These are phyloP conservation scores for Sesia bembeciformis DNA, from an alignment of 2,888 invertebrate species.

Conservation along the genomic window DNA sequence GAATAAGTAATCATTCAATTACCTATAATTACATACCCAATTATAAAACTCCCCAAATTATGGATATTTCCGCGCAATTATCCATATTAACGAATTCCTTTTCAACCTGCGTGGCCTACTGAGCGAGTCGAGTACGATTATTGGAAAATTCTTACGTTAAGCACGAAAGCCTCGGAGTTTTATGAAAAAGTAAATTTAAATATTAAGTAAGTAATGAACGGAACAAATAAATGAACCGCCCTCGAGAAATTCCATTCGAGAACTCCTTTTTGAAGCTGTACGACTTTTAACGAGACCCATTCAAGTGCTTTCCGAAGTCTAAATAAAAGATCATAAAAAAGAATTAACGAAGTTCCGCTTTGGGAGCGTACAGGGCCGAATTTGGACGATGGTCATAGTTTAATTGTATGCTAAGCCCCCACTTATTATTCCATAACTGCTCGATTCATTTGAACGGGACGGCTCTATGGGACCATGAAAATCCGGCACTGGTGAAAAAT, in stretches of 20 bases:
- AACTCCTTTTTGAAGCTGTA: conserved; percentile 39
- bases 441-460: conserved; percentile 26
- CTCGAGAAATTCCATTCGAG: conserved; percentile 36
- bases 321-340: conserved; percentile 61
- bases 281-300: conserved; percentile 60
- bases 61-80: no score
- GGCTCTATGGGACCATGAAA: conserved; percentile 5
- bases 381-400: conserved; percentile 18
- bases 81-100: no score
- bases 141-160: conserved; percentile 45
- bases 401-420: conserved; percentile 51
- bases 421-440: conserved; percentile 49
- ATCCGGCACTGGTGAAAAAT: conserved; percentile 22
- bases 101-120: no score
- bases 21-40: no score
- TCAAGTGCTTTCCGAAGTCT: conserved; percentile 55
- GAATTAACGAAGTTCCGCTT: conserved; percentile 39
- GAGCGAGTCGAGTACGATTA: conserved; percentile 23
- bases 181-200: conserved; percentile 36
- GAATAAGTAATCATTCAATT: no score
- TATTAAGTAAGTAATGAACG: conserved; percentile 50
- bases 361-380: conserved; percentile 12
- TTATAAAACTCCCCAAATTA: no score
- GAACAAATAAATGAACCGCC: conserved; percentile 50
- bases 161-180: conserved; percentile 19